A percentile compares a stretch with the other conserved stretches of the same genome.
Conservation (phyloP, 2,113 vertebrate genomes). For the Pagrus major region DNA sequence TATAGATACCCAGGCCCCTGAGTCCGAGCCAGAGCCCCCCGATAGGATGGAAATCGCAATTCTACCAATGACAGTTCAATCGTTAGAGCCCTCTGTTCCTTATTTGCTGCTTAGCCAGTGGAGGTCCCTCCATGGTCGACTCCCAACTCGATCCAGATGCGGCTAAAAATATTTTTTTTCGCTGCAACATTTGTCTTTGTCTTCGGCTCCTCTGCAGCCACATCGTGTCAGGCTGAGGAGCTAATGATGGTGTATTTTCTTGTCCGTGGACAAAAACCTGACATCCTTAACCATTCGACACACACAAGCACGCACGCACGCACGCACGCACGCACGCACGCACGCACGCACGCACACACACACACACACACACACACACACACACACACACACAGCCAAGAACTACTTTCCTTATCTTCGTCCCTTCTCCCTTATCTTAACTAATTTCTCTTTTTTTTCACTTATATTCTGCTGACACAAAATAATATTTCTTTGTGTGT, state of each 20-base stretch:
- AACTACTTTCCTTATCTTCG: constrained; percentile 44
- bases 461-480: not conserved
- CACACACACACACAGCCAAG: too few relatives aligned
- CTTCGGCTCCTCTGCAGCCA: constrained; percentile 81
- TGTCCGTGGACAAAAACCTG: constrained; percentile 81
- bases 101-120: constrained; percentile 89
- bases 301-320: too few relatives aligned
- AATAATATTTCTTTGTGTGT: not conserved
- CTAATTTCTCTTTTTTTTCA: not conserved
- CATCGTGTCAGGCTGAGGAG: constrained; percentile 82
- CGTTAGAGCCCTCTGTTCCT: constrained; percentile 89
- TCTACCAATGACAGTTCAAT: constrained; percentile 93
- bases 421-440: constrained; percentile 27
- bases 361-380: too few relatives aligned
- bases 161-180: constrained; percentile 77
- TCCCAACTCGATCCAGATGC: constrained; percentile 94
- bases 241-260: constrained; percentile 87
- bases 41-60: constrained; percentile 84
- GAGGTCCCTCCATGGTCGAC: constrained; percentile 86
- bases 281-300: constrained; percentile 80
- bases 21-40: constrained; percentile 72
- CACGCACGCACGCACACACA: too few relatives aligned
- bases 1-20: constrained; percentile 55
- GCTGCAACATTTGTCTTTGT: constrained; percentile 82
- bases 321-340: too few relatives aligned